phyloP scores from a whole-genome alignment of 2,113 vertebrate species.

The Fulmarus glacialis region DNA sequence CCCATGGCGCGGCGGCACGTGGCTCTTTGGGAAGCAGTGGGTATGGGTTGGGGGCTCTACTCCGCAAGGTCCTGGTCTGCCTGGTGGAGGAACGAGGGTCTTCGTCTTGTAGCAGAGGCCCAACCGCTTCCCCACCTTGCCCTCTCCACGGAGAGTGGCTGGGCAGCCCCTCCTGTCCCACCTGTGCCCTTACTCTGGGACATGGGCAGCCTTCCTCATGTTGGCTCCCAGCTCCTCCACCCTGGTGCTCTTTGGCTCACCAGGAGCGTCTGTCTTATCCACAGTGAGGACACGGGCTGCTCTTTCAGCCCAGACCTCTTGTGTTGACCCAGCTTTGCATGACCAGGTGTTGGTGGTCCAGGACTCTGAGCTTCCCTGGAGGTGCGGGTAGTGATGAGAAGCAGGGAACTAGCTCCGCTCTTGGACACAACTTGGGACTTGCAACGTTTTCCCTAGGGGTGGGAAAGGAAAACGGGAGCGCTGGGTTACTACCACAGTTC shows the following conservation, averaged over 20 bases:
- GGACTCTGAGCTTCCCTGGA: not conserved
- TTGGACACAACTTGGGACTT: not conserved
- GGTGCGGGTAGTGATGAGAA: not conserved
- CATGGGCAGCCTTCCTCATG: not conserved
- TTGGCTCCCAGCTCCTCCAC: not conserved
- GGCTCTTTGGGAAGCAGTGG: not conserved
- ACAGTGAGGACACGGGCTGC: fast-evolving
- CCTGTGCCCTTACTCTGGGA: fast-evolving
- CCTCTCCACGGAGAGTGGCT: not conserved
- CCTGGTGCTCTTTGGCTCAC: not conserved
- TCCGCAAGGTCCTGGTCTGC: not conserved
- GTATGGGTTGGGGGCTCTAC: fast-evolving
- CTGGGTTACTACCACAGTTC: not conserved
- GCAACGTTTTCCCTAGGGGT: not conserved
- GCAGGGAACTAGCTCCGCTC: not conserved
- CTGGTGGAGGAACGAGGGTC: fast-evolving
- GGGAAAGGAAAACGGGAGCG: not conserved
- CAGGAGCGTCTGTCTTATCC: not conserved
- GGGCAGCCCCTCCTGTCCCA: not conserved
- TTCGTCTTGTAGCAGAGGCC: not conserved
- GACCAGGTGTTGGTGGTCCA: not conserved
- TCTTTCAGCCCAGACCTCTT: not conserved
- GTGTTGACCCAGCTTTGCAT: not conserved
- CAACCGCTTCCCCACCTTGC: not conserved
- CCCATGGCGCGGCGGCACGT: fast-evolving